Conservation (phyloP, 2,797 vertebrate species). For the Anguilla obscura region DNA sequence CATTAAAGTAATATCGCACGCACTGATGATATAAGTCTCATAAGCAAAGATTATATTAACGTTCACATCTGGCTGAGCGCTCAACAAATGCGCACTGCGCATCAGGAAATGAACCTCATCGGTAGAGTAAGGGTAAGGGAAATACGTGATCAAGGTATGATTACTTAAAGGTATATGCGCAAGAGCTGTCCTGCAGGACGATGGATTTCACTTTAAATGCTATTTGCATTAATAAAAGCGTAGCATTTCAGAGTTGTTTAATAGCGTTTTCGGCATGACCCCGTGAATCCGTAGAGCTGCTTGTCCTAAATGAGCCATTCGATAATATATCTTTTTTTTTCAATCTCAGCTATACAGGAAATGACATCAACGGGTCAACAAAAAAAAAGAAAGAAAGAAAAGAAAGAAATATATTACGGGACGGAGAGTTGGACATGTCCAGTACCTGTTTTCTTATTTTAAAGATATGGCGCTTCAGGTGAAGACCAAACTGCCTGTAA, state of each 20-base stretch:
- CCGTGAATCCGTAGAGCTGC: constrained; percentile 58
- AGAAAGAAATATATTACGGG: constrained; percentile 67
- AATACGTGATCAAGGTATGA: constrained; percentile 48
- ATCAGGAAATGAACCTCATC: constrained; percentile 59
- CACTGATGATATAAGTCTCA: background rate
- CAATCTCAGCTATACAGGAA: constrained; percentile 68
- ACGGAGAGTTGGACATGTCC: constrained; percentile 62
- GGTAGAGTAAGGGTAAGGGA: constrained; percentile 50
- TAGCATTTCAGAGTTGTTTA: constrained; percentile 10
- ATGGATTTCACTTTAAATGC: constrained; percentile 52
- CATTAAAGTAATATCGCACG: background rate
- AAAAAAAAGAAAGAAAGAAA: constrained; percentile 58
- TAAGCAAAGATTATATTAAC: background rate
- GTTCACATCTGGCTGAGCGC: background rate
- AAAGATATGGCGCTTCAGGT: constrained; percentile 47
- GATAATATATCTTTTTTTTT: constrained; percentile 51
- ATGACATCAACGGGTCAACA: constrained; percentile 76
- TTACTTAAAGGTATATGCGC: constrained; percentile 63
- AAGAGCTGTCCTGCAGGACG: constrained; percentile 39
- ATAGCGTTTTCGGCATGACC: constrained; percentile 55
- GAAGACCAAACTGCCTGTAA: constrained; percentile 54
- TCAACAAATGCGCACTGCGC: constrained; percentile 49
- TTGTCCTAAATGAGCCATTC: constrained; percentile 49
- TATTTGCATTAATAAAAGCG: constrained; percentile 23
- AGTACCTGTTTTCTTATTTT: constrained; percentile 50